Conservation (phyloP, 2,888 invertebrate species). For the Artemia sp. region DNA sequence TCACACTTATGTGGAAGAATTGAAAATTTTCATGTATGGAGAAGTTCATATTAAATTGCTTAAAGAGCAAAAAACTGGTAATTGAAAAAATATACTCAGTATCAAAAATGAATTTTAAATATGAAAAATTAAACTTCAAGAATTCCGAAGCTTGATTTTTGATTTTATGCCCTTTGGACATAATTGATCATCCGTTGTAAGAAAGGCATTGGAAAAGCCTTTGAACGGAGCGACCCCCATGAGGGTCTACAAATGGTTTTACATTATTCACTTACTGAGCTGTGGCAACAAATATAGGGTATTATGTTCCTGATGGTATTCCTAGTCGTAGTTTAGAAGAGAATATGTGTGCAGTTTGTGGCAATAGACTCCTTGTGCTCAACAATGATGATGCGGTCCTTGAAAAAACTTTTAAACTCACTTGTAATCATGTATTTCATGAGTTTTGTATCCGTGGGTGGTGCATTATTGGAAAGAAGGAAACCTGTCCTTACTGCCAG, state of each 20-base stretch:
- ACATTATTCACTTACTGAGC: conserved; percentile 81
- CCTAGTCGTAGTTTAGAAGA: conserved; percentile 79
- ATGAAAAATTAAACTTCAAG: too few species aligned
- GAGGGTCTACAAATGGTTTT: conserved; percentile 98
- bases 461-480: conserved; percentile 99
- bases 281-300: conserved; percentile 47
- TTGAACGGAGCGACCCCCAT: conserved; percentile 82
- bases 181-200: conserved; percentile 53
- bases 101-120: too few species aligned
- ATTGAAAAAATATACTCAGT: too few species aligned
- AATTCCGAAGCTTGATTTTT: too few species aligned
- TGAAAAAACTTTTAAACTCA: conserved; percentile 82
- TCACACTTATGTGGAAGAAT: too few species aligned
- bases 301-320: conserved; percentile 82
- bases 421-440: conserved; percentile 79
- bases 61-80: too few species aligned
- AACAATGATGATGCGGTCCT: conserved; percentile 75
- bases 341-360: conserved; percentile 92
- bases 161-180: too few species aligned
- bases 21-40: too few species aligned
- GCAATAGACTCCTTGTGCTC: conserved; percentile 62
- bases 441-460: conserved; percentile 97
- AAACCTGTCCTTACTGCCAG: conserved; percentile 98
- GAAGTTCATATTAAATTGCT: too few species aligned
- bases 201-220: conserved; percentile 68